Evolutionary conservation across 2,113 vertebrate species (phyloP).

Genomic region (Calyptomena viridis): DNA sequence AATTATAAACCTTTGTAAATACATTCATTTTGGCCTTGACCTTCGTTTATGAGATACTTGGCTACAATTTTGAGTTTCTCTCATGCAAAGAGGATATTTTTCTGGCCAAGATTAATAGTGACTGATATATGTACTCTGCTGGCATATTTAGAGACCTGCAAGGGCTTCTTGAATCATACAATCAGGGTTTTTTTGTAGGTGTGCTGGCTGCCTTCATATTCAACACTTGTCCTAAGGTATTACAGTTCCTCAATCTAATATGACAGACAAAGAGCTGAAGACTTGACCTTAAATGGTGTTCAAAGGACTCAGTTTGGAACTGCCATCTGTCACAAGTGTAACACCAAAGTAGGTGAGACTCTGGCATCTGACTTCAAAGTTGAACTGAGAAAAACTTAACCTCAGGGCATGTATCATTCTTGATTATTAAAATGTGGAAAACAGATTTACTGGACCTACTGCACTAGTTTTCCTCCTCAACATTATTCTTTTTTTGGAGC

Average conservation of each 20-base stretch:
- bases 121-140: not conserved
- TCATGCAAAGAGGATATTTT: not conserved
- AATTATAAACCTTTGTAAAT: not conserved
- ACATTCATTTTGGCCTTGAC: not conserved
- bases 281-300: not conserved
- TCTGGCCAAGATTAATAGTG: not conserved
- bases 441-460: not conserved
- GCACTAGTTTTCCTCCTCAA: not conserved
- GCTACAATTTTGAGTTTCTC: not conserved
- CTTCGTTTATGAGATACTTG: not conserved
- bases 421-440: not conserved
- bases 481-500: not conserved
- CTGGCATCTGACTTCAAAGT: not conserved
- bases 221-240: not conserved
- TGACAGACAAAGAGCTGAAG: not conserved
- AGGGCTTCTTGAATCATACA: not conserved
- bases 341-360: not conserved
- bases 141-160: not conserved
- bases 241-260: not conserved
- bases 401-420: not conserved
- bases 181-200: not conserved
- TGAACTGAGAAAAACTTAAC: not conserved
- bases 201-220: not conserved
- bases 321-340: not conserved
- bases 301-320: not conserved